These are phyloP conservation scores for Synergus itoensis DNA, from an alignment of 2,888 invertebrate species.

Conservation along the genomic window DNA sequence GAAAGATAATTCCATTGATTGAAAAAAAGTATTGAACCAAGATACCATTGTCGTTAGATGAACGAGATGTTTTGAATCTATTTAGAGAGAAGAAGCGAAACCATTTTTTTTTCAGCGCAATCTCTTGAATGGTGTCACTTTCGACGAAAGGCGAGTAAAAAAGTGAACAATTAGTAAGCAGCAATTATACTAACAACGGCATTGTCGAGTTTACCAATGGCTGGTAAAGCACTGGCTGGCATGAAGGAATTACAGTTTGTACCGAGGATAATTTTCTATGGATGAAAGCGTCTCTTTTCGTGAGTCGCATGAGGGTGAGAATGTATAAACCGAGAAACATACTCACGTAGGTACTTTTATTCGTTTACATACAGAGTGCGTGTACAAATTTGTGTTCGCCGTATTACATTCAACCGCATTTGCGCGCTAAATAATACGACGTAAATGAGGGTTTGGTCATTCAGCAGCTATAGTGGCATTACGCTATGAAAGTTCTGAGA, in stretches of 20 bases:
- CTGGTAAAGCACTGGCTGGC: background rate
- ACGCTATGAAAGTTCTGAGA: background rate
- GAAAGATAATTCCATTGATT: background rate
- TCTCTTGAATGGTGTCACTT: conserved; percentile 1
- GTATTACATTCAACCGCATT: conserved; percentile 26
- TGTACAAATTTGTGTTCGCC: conserved; percentile 13
- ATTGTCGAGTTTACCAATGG: conserved; percentile 28
- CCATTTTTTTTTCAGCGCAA: background rate
- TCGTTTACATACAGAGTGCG: conserved; percentile 12
- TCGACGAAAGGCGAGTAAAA: background rate
- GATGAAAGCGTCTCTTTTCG: conserved; percentile 23
- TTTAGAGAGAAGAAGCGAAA: background rate
- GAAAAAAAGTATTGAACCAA: background rate
- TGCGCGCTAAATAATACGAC: background rate
- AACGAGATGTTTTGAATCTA: background rate
- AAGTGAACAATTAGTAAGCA: conserved; percentile 13
- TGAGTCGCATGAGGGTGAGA: conserved; percentile 2
- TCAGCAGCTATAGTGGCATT: conserved; percentile 15
- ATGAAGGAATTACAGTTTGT: conserved; percentile 34
- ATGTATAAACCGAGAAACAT: conserved; percentile 17
- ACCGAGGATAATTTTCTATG: conserved; percentile 27
- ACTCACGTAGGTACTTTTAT: conserved; percentile 13
- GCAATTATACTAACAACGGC: conserved; percentile 26
- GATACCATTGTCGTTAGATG: background rate
- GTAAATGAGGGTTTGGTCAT: conserved; percentile 35